Percentiles rank a stretch among this genome's conserved stretches.
These are phyloP conservation scores for Drosophila sucinea DNA, from an alignment of 1,140 invertebrate species.

Conservation along the genomic window DNA sequence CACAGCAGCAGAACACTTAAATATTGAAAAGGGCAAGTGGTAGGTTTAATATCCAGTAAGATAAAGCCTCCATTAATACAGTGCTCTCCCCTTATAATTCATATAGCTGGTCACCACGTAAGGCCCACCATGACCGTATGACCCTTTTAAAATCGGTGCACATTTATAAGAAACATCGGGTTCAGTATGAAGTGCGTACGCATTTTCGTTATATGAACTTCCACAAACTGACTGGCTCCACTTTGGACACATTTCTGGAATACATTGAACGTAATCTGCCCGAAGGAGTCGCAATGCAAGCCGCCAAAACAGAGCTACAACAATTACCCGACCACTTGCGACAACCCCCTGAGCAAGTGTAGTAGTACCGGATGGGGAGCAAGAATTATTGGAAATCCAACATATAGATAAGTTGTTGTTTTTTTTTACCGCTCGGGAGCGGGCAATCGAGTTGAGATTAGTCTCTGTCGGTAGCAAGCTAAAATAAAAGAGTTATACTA, in stretches of 20 bases:
- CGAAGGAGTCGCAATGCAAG: constrained; percentile 97
- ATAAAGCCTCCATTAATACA: background rate
- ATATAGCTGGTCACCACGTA: constrained; percentile 88
- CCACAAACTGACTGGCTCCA: constrained; percentile 94
- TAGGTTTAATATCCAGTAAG: constrained; percentile 81
- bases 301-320: constrained; percentile 91
- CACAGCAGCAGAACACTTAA: constrained; percentile 90
- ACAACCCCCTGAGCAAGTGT: constrained; percentile 70
- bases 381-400: background rate
- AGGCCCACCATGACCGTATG: constrained; percentile 89
- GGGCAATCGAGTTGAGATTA: background rate
- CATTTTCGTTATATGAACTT: constrained; percentile 95
- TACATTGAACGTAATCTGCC: constrained; percentile 98
- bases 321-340: constrained; percentile 85
- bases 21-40: constrained; percentile 90
- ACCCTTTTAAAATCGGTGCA: constrained; percentile 94
- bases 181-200: constrained; percentile 98
- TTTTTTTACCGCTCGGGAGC: background rate
- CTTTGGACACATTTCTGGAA: constrained; percentile 97
- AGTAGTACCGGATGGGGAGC: background rate
- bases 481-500: constrained; percentile 13
- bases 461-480: background rate
- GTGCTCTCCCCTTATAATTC: constrained; percentile 31
- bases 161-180: constrained; percentile 96
- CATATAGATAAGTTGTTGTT: constrained; percentile 14